These are phyloP conservation scores for Argopecten irradians DNA, from an alignment of 1,140 invertebrate genomes.

Conservation along the genomic window DNA sequence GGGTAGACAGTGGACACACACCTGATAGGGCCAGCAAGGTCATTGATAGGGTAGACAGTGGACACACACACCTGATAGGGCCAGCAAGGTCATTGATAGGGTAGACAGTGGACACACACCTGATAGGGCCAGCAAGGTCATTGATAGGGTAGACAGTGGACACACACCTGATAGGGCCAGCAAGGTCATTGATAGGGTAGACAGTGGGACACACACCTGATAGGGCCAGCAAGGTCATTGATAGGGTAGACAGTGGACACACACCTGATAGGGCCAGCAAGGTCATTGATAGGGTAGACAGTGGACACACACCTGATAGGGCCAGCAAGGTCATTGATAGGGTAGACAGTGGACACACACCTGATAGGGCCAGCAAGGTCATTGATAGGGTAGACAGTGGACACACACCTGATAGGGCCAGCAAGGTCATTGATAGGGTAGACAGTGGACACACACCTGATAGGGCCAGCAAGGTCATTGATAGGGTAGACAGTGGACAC, in stretches of 20 bases:
- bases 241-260: background rate
- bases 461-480: too few species aligned
- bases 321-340: too few species aligned
- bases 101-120: background rate
- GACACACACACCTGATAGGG: background rate
- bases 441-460: background rate
- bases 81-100: background rate
- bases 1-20: background rate
- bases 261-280: background rate
- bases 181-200: background rate
- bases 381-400: background rate
- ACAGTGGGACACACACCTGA: background rate
- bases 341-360: background rate
- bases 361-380: slow-evolving; percentile 3
- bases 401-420: background rate
- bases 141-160: background rate
- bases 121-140: too few species aligned
- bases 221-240: too few species aligned
- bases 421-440: too few species aligned
- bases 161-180: background rate
- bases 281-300: too few species aligned
- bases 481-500: background rate
- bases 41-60: too few species aligned
- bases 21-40: background rate
- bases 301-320: background rate